Evolutionary conservation across 2,888 invertebrate species (phyloP), one percentile per base, ranked within the genome.

Genomic region (Rutpela maculata): DNA sequence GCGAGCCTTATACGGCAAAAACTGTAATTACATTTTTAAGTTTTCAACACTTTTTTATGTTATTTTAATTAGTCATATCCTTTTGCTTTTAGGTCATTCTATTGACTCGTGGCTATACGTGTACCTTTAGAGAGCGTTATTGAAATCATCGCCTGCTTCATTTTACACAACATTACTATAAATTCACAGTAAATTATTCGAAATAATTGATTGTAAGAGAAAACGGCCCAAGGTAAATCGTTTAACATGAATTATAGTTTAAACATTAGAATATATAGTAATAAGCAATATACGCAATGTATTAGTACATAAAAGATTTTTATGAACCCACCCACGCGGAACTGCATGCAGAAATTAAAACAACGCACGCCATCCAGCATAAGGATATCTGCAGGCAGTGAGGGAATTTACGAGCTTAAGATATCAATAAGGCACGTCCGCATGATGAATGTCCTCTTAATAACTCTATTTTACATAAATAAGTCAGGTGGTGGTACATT

Each of bases 371-470:
- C 81, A 80, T 81, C 80, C 68, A 66, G 70, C 43, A 67, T 68
- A 65, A 74, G 78, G 80, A 80, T 82, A 80, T 74, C 81, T 81
- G 74, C 79, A 56, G 83, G 82, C 83, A 78, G 68, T 59, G 56
- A 71, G 79, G 78, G 76, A 83, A 86, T 85, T 85, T 86, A 86
- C 83, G 85, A 82, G 81, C 75, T 68, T 77, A 63, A 82, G 84
- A 86, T 86, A 85, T 85, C 86, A 85, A 86, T 86, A 85, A 85
- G 82, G 85, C 84, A 85, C 85, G 85, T 84, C 81, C 78, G 70
- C 43, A 82, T 87, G 86, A 86, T 86, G 79, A 83, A 87, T 84
- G 84, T 82, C 81, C 78, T 60, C 80, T 82, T 86, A 86, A 87
- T 87, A 86, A 86, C 86, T 84, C 84, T 83, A 85, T 85, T 70